Conservation (phyloP, 2,113 vertebrate species). For the Phylloscopus trochiloides region DNA sequence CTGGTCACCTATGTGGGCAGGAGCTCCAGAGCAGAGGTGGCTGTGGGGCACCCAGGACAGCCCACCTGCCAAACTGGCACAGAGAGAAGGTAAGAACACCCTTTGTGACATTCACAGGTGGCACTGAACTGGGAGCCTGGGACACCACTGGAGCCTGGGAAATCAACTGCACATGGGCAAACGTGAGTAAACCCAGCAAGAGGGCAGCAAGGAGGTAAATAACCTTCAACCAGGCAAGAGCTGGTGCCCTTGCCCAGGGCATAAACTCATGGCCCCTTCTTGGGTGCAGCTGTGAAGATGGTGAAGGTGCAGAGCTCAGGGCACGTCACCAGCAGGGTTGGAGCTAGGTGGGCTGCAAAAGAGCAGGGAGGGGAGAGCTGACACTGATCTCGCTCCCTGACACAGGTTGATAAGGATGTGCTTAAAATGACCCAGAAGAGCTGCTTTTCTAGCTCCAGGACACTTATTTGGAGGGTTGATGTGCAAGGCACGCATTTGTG, state of each 20-base stretch:
- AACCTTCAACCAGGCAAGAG: not conserved
- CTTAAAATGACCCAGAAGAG: not conserved
- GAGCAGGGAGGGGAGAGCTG: rapidly evolving
- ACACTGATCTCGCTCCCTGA: not conserved
- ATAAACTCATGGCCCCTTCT: not conserved
- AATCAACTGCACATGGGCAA: not conserved
- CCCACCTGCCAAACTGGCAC: not conserved
- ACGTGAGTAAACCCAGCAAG: not conserved
- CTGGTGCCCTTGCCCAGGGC: not conserved
- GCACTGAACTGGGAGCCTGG: not conserved
- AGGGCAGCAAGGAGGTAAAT: not conserved
- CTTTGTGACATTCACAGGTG: not conserved
- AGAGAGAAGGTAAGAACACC: not conserved
- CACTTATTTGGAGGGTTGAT: not conserved
- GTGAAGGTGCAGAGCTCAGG: not conserved
- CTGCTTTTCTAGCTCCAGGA: not conserved
- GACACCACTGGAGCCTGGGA: not conserved
- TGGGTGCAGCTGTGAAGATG: not conserved
- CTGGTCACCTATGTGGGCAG: rapidly evolving
- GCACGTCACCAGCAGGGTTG: not conserved
- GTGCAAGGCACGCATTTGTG: not conserved
- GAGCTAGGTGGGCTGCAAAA: not conserved
- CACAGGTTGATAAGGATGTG: not conserved
- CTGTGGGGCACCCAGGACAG: not conserved
- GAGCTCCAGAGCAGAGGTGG: not conserved